Evolutionary conservation across 2,888 invertebrate genomes (phyloP).

Genomic region (Tridacna gigas): DNA sequence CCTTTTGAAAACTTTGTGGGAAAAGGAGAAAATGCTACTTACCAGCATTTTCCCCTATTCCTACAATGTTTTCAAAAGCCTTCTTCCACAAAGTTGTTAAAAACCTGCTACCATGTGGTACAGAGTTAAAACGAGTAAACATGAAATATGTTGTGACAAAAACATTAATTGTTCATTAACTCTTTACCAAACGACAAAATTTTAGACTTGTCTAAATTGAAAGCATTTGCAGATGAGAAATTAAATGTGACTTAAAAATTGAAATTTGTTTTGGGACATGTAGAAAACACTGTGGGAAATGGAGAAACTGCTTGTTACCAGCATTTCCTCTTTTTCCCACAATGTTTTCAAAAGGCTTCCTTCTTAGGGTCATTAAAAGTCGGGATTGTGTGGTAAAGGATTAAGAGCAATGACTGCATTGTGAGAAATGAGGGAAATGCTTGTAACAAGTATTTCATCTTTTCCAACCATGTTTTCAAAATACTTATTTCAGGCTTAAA

Average conservation of each 20-base stretch:
- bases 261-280: too few relatives aligned
- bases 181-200: too few relatives aligned
- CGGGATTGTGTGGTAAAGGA: neutral
- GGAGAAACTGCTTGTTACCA: constrained; percentile 3
- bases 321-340: constrained; percentile 4
- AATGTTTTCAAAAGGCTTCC: neutral
- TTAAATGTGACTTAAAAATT: too few relatives aligned
- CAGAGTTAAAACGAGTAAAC: neutral
- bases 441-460: neutral
- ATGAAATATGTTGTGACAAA: neutral
- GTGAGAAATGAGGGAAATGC: neutral
- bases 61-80: neutral
- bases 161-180: neutral
- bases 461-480: too few relatives aligned
- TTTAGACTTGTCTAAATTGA: too few relatives aligned
- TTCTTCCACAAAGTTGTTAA: neutral
- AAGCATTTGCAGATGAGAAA: too few relatives aligned
- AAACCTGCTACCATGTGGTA: neutral
- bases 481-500: too few relatives aligned
- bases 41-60: neutral
- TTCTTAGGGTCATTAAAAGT: neutral
- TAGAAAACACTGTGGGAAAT: neutral
- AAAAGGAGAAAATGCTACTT: neutral
- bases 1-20: neutral
- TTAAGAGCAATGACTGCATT: neutral